phyloP scores from a whole-genome alignment of 2,888 invertebrate species.

The Mayetiola destructor region DNA sequence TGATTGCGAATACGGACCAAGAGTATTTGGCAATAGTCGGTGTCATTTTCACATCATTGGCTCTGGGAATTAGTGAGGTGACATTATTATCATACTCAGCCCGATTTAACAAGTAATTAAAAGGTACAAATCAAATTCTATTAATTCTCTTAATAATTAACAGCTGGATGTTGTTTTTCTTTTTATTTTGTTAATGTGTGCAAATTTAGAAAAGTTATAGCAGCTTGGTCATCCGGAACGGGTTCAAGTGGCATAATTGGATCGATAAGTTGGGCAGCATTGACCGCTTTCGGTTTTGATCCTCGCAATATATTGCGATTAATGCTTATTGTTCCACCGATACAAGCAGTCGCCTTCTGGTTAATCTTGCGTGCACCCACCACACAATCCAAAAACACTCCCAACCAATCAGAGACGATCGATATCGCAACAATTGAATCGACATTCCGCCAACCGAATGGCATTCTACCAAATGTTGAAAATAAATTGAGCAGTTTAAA shows the following conservation, averaged over 20 bases:
- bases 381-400: neutral
- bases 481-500: neutral
- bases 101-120: slow-evolving; percentile 2
- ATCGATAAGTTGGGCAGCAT: neutral
- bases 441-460: neutral
- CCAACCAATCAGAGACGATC: neutral
- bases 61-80: neutral
- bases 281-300: neutral
- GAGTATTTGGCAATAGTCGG: neutral
- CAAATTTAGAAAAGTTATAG: slow-evolving; percentile 1
- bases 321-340: neutral
- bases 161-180: neutral
- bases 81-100: slow-evolving; percentile 2
- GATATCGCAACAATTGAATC: neutral
- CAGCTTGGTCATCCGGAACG: neutral
- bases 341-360: slow-evolving; percentile 3
- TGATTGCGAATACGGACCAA: neutral
- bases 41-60: neutral
- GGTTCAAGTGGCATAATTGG: neutral
- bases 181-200: neutral
- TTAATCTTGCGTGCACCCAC: neutral
- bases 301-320: neutral
- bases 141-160: neutral
- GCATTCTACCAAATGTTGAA: neutral
- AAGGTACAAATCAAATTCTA: neutral